These are phyloP conservation scores for Pleuronectes platessa DNA, from an alignment of 2,113 vertebrate species.

Conservation along the genomic window DNA sequence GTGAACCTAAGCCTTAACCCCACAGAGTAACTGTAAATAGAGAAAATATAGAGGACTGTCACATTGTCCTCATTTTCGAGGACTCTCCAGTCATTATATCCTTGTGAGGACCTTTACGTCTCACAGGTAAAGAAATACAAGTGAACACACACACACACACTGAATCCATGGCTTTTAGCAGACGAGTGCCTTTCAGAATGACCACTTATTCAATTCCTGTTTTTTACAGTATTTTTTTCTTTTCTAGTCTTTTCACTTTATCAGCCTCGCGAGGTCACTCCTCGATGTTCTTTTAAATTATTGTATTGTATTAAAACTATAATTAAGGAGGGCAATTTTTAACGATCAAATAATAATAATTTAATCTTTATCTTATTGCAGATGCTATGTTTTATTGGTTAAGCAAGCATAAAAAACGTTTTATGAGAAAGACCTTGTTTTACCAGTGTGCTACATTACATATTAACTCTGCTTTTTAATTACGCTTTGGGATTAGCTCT, in stretches of 20 bases:
- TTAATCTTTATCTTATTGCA: slow-evolving; percentile 72
- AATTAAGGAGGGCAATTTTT: slow-evolving; percentile 67
- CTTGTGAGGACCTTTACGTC: slow-evolving; percentile 27
- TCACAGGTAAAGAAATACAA: slow-evolving; percentile 65
- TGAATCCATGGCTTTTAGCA: slow-evolving; percentile 88
- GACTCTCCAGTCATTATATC: slow-evolving; percentile 17
- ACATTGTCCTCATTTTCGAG: slow-evolving; percentile 33
- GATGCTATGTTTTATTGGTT: slow-evolving; percentile 65
- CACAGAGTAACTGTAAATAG: slow-evolving; percentile 42
- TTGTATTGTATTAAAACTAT: slow-evolving; percentile 63
- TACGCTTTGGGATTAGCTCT: slow-evolving; percentile 54
- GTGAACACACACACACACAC: slow-evolving; percentile 54
- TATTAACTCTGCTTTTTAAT: slow-evolving; percentile 54
- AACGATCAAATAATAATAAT: slow-evolving; percentile 76
- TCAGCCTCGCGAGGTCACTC: slow-evolving; percentile 47
- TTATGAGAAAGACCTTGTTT: slow-evolving; percentile 42
- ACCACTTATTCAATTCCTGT: slow-evolving; percentile 87
- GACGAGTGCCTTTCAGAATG: slow-evolving; percentile 97
- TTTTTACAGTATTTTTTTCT: slow-evolving; percentile 65
- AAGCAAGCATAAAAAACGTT: slow-evolving; percentile 48
- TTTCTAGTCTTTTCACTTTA: slow-evolving; percentile 63
- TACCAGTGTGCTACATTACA: slow-evolving; percentile 45
- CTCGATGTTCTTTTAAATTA: slow-evolving; percentile 58
- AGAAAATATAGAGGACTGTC: slow-evolving; percentile 5
- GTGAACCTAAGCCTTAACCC: slow-evolving; percentile 63